phyloP scores from a whole-genome alignment of 2,888 invertebrate genomes.

The Liopterus haemorrhoidalis region DNA sequence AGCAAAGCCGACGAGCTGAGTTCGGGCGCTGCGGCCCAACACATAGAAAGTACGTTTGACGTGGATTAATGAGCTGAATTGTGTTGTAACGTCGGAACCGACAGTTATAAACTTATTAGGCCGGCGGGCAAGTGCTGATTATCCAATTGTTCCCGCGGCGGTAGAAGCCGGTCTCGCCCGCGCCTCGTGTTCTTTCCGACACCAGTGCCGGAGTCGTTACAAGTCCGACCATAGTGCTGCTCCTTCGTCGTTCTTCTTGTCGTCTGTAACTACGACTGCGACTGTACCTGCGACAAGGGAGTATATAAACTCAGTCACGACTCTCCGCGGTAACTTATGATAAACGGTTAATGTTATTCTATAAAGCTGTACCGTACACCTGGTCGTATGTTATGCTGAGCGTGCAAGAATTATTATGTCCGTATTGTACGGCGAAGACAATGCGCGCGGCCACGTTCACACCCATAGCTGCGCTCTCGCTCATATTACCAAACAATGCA shows the following conservation, averaged over 20 bases:
- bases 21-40: conserved; percentile 1
- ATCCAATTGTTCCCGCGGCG: conserved; percentile 36
- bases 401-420: conserved; percentile 42
- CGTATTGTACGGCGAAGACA: conserved; percentile 41
- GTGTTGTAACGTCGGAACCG: conserved; percentile 40
- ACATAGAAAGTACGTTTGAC: conserved; percentile 35
- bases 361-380: conserved; percentile 36
- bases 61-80: conserved; percentile 41
- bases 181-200: too few relatives aligned
- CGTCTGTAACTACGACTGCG: too few relatives aligned
- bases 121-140: conserved; percentile 38
- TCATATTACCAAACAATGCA: conserved; percentile 41
- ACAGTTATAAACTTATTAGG: conserved; percentile 43
- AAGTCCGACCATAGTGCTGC: too few relatives aligned
- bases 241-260: too few relatives aligned
- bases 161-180: conserved; percentile 1
- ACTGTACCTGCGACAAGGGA: too few relatives aligned
- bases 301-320: conserved; percentile 22
- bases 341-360: conserved; percentile 38
- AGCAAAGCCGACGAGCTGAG: not conserved
- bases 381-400: conserved; percentile 37
- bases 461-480: conserved; percentile 37
- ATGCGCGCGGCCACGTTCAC: conserved; percentile 40
- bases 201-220: too few relatives aligned
- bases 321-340: conserved; percentile 29